These are phyloP conservation scores for Acyrthosiphon pisum DNA, from an alignment of 1,140 invertebrate species.

Conservation along the genomic window DNA sequence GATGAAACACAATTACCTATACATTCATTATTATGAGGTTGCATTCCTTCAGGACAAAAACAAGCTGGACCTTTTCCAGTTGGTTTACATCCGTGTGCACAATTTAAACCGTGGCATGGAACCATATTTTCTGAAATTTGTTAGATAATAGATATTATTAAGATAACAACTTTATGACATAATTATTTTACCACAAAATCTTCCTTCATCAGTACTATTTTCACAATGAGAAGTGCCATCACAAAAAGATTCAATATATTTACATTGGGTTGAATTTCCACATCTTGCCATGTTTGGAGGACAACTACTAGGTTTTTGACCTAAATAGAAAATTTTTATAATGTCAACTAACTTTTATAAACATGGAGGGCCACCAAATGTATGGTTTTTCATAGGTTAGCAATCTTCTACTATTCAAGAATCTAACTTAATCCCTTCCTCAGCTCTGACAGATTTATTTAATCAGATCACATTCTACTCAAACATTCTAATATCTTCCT, in stretches of 20 bases:
- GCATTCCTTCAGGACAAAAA: slow-evolving; percentile 76
- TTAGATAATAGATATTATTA: not conserved
- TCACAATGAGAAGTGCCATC: slow-evolving; percentile 71
- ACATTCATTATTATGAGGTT: slow-evolving; percentile 71
- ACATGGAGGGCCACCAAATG: not conserved
- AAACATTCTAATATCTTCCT: not conserved
- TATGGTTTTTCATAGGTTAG: not conserved
- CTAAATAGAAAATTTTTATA: slow-evolving; percentile 62
- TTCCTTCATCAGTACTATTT: slow-evolving; percentile 73
- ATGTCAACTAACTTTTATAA: not conserved
- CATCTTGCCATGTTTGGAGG: slow-evolving; percentile 70
- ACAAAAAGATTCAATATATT: slow-evolving; percentile 68
- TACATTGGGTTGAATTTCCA: slow-evolving; percentile 67
- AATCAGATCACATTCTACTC: not conserved
- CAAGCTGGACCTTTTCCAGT: slow-evolving; percentile 75
- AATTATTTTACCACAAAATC: slow-evolving; percentile 65
- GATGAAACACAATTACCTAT: slow-evolving; percentile 64
- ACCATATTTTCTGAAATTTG: slow-evolving; percentile 65
- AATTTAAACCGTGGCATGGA: slow-evolving; percentile 69
- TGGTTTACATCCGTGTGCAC: slow-evolving; percentile 72
- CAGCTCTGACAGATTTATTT: not conserved
- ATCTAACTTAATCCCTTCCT: not conserved
- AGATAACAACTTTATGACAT: not conserved
- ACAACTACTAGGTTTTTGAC: slow-evolving; percentile 66
- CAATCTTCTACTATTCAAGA: not conserved